Evolutionary conservation across 2,888 invertebrate species (phyloP).

Genomic region (Athrips mouffetella): DNA sequence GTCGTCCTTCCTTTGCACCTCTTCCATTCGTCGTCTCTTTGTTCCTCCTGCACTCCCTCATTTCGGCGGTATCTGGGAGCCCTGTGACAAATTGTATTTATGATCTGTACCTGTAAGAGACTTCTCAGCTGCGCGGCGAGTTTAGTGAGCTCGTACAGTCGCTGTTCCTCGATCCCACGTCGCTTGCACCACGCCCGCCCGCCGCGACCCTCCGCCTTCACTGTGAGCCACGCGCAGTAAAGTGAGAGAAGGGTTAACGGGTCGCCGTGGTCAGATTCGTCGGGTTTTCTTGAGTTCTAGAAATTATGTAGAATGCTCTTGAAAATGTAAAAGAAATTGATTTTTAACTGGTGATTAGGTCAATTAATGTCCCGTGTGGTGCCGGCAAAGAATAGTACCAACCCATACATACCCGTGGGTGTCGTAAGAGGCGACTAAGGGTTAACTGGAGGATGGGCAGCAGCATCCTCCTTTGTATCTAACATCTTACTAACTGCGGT

Average conservation of each 20-base stretch:
- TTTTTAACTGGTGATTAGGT: too few species aligned
- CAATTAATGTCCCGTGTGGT: too few species aligned
- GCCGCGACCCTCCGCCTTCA: constrained; percentile 79
- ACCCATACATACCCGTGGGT: too few species aligned
- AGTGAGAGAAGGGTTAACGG: constrained; percentile 92
- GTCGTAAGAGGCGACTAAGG: too few species aligned
- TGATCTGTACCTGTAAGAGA: constrained; percentile 82
- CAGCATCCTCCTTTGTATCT: too few species aligned
- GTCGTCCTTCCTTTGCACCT: too few species aligned
- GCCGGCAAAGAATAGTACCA: too few species aligned
- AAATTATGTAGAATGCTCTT: too few species aligned
- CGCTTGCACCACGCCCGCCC: constrained; percentile 90
- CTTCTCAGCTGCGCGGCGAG: constrained; percentile 92
- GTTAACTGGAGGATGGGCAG: too few species aligned
- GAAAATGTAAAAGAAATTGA: too few species aligned
- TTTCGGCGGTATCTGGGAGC: background rate
- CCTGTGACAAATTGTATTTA: background rate
- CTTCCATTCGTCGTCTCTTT: too few species aligned
- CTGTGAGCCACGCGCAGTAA: constrained; percentile 92
- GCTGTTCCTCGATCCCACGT: constrained; percentile 95
- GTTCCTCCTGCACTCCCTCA: background rate
- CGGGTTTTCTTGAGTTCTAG: constrained; percentile 83
- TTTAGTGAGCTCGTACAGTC: constrained; percentile 98
- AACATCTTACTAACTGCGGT: too few species aligned
- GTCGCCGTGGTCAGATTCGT: constrained; percentile 97